Evolutionary conservation across 2,113 vertebrate species (phyloP).

Genomic region (Epinephelus fuscoguttatus): DNA sequence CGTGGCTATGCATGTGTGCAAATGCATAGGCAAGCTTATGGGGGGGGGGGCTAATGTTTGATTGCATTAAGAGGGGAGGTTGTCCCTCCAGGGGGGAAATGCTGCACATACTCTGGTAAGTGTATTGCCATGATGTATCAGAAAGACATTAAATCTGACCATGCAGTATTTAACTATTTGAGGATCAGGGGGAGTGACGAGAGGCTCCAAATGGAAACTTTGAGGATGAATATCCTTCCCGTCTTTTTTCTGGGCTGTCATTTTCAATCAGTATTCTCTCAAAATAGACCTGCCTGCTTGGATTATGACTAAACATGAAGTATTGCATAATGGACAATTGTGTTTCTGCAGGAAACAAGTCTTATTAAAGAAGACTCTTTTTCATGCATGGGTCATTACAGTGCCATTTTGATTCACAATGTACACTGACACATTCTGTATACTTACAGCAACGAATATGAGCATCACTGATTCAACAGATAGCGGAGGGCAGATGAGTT

Average conservation of each 20-base stretch:
- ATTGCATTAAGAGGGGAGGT: slow-evolving; percentile 65
- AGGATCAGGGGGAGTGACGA: slow-evolving; percentile 51
- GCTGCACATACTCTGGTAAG: slow-evolving; percentile 69
- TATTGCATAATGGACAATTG: slow-evolving; percentile 17
- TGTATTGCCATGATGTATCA: slow-evolving; percentile 74
- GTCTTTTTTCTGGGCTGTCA: background rate
- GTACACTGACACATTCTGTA: slow-evolving; percentile 1
- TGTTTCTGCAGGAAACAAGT: slow-evolving; percentile 28
- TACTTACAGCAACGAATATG: background rate
- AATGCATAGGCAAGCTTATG: slow-evolving; percentile 36
- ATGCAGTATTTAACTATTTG: slow-evolving; percentile 81
- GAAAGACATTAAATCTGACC: slow-evolving; percentile 77
- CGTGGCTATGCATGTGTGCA: slow-evolving; percentile 27
- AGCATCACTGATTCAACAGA: slow-evolving; percentile 71
- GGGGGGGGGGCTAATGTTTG: slow-evolving; percentile 56
- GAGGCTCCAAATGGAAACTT: slow-evolving; percentile 55
- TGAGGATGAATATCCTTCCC: slow-evolving; percentile 4
- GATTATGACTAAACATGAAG: slow-evolving; percentile 32
- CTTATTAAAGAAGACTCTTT: slow-evolving; percentile 1
- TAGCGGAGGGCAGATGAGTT: slow-evolving; percentile 57
- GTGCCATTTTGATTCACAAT: slow-evolving; percentile 13
- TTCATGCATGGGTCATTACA: slow-evolving; percentile 19
- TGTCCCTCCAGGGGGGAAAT: slow-evolving; percentile 45
- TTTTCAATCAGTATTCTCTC: slow-evolving; percentile 26
- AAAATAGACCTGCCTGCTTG: slow-evolving; percentile 8